Conservation (phyloP, 2,797 vertebrate genomes). For the Arrhamphus sclerolepis region DNA sequence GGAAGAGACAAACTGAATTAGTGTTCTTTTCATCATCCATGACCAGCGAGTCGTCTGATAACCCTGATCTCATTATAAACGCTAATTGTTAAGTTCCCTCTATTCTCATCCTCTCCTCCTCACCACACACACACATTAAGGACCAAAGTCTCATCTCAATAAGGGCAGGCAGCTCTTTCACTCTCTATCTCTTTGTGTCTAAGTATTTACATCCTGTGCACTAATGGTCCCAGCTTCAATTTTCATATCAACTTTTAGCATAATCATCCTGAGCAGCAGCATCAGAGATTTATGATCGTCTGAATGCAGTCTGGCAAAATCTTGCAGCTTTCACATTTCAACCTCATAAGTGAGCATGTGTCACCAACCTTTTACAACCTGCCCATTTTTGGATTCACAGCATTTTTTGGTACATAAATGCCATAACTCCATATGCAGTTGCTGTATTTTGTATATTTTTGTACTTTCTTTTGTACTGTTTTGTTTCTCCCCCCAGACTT, state of each 20-base stretch:
- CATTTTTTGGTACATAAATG: conserved; percentile 3
- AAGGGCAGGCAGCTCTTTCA: conserved; percentile 32
- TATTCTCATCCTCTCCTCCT: conserved; percentile 47
- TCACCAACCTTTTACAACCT: conserved; percentile 5
- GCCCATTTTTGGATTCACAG: not conserved
- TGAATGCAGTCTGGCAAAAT: conserved; percentile 59
- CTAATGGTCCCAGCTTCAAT: conserved; percentile 65
- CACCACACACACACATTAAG: conserved; percentile 39
- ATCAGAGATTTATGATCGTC: conserved; percentile 61
- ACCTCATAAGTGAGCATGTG: conserved; percentile 41
- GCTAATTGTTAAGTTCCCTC: conserved; percentile 76
- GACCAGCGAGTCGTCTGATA: conserved; percentile 78
- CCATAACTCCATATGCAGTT: not conserved
- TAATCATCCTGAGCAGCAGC: conserved; percentile 64
- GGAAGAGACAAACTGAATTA: conserved; percentile 82
- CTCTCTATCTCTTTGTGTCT: conserved; percentile 18
- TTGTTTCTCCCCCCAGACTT: not conserved
- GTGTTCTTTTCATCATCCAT: conserved; percentile 81
- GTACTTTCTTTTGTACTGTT: not conserved
- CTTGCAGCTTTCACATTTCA: conserved; percentile 54
- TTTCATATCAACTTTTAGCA: conserved; percentile 69
- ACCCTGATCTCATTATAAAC: conserved; percentile 81
- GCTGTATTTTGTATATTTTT: not conserved
- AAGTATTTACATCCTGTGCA: conserved; percentile 70
- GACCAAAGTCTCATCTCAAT: conserved; percentile 40